Conservation (phyloP, 1,140 invertebrate species). For the Musca domestica region DNA sequence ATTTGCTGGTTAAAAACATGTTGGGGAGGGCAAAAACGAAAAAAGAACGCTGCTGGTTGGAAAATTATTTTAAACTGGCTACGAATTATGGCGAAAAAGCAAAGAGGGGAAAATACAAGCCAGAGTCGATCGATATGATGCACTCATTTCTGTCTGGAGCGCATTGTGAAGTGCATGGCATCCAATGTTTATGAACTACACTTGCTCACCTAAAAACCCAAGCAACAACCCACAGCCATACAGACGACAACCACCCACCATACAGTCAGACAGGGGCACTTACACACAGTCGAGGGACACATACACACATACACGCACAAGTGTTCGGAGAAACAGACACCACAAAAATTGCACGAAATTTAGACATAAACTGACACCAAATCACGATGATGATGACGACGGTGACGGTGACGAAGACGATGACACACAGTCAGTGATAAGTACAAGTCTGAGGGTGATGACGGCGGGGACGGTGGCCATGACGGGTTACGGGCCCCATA, state of each 20-base stretch:
- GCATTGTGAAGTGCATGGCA: conserved; percentile 32
- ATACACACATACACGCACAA: neutral
- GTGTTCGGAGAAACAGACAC: conserved; percentile 14
- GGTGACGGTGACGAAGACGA: neutral
- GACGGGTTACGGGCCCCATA: neutral
- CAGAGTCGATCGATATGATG: conserved; percentile 52
- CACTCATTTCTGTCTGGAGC: conserved; percentile 54
- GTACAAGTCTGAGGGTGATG: conserved; percentile 5
- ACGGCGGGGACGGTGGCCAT: neutral
- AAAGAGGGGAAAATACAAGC: conserved; percentile 22
- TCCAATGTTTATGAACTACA: conserved; percentile 1
- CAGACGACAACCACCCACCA: neutral
- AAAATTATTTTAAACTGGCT: conserved; percentile 4
- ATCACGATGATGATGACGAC: neutral
- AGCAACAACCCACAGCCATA: neutral
- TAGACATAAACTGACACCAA: conserved; percentile 13
- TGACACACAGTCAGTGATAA: neutral
- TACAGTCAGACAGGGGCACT: neutral
- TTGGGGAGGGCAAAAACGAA: neutral
- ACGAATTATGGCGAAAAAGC: conserved; percentile 26
- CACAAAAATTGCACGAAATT: conserved; percentile 16
- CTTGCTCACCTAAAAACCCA: no score
- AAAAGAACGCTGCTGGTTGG: neutral
- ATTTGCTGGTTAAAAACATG: no score
- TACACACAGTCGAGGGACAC: neutral